A percentile compares a stretch with the other conserved stretches of the same genome.
Conservation (phyloP, 2,797 vertebrate genomes). For the Anolis apletophallus region DNA sequence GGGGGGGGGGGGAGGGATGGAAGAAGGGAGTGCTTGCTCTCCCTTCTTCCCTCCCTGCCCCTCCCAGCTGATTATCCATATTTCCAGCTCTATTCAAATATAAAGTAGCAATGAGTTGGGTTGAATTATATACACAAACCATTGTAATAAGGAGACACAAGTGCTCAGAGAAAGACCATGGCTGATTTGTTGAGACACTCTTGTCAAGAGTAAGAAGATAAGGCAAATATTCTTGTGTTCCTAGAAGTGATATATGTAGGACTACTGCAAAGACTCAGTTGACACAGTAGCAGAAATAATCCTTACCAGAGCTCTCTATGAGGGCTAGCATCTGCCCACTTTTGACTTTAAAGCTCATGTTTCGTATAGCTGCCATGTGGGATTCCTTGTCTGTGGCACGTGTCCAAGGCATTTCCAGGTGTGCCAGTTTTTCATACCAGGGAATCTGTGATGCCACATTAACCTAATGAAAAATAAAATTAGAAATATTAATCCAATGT, state of each 20-base stretch:
- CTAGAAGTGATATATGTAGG: too few relatives aligned
- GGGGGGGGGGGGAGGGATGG: too few relatives aligned
- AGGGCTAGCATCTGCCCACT: constrained; percentile 97
- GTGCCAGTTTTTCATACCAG: constrained; percentile 91
- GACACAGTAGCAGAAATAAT: background rate
- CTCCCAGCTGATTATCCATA: too few relatives aligned
- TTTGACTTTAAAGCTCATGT: constrained; percentile 87
- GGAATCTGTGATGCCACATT: constrained; percentile 90
- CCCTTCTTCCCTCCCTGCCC: too few relatives aligned
- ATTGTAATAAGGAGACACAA: background rate
- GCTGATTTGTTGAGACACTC: too few relatives aligned
- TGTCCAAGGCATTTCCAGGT: constrained; percentile 90
- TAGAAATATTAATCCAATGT: background rate
- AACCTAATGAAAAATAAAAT: constrained; percentile 78
- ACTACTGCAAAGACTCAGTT: background rate
- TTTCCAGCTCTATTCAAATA: background rate
- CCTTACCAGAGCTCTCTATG: constrained; percentile 93
- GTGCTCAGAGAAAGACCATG: background rate
- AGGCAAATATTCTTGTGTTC: too few relatives aligned
- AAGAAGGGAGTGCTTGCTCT: too few relatives aligned
- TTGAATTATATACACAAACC: background rate
- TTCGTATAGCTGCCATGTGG: constrained; percentile 80
- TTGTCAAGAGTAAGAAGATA: too few relatives aligned
- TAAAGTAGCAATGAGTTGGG: background rate
- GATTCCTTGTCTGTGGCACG: constrained; percentile 78